Conservation (phyloP, 1,140 invertebrate genomes). For the Drosophila eugracilis region DNA sequence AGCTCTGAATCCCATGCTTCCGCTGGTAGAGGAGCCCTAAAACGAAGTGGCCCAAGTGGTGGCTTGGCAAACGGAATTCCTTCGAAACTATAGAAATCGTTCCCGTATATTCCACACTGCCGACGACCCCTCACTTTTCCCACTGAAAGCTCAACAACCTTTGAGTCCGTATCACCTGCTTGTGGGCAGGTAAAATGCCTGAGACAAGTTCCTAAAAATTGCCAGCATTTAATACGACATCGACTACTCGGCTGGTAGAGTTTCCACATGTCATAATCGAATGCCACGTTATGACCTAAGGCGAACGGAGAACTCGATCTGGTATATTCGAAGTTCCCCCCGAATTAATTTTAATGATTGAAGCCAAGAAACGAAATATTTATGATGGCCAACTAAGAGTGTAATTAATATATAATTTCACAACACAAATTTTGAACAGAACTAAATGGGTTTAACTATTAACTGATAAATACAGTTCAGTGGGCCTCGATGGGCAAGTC, state of each 20-base stretch:
- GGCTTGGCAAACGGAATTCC: slow-evolving; percentile 89
- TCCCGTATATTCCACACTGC: slow-evolving; percentile 48
- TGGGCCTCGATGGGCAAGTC: slow-evolving; percentile 19
- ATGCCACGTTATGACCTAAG: slow-evolving; percentile 4
- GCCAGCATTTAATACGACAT: slow-evolving; percentile 17
- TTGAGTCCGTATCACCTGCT: slow-evolving; percentile 16
- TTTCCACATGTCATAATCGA: slow-evolving; percentile 68
- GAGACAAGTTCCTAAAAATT: slow-evolving; percentile 40
- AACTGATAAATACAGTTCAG: background rate
- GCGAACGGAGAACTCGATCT: slow-evolving; percentile 6
- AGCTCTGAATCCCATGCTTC: slow-evolving; percentile 85
- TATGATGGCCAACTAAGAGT: slow-evolving; percentile 12
- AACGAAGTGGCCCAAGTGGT: slow-evolving; percentile 87
- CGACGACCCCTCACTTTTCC: slow-evolving; percentile 61
- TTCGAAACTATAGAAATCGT: slow-evolving; percentile 81
- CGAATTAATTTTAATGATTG: background rate
- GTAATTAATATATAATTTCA: slow-evolving; percentile 4
- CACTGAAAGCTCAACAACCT: slow-evolving; percentile 56
- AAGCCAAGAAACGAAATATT: slow-evolving; percentile 7
- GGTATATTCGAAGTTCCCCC: background rate
- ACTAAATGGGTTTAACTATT: too few species aligned
- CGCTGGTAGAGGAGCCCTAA: slow-evolving; percentile 86
- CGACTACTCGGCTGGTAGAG: slow-evolving; percentile 19
- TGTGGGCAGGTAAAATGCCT: background rate
- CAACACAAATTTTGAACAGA: slow-evolving; percentile 20